Base-by-base conservation (phyloP, 2,888 invertebrate genomes). In the Bugula neritina region DNA sequence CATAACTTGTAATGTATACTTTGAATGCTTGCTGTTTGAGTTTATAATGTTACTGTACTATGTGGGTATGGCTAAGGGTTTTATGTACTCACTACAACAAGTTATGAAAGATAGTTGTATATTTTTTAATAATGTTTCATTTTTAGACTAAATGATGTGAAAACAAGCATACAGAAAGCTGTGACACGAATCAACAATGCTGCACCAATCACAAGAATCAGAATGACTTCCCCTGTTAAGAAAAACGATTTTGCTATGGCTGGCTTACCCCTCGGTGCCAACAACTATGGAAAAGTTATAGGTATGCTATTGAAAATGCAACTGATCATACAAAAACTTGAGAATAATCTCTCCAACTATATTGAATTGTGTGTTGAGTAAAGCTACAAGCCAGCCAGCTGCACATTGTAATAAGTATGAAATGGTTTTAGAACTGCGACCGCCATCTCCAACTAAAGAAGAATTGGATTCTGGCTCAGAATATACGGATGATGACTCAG, bases 381-480 rank as follows among this genome's bases (percentile, higher is more conserved):
- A n/a, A n/a, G n/a, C n/a, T n/a, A n/a, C n/a, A n/a, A n/a, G n/a
- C n/a, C n/a, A n/a, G n/a, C n/a, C n/a, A n/a, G n/a, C n/a, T n/a
- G n/a, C 25, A 23, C 57, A 23, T 23, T 21, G 25, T 57, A 13
- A 57, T 23, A 21, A 57, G 5, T 25, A 31, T 63, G 63, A n/a
- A n/a, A n/a, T n/a, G n/a, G n/a, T n/a, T n/a, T n/a, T n/a, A 63
- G 63, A 63, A n/a, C 10, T 63, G 31, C 27, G 63, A 31, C 63
- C 63, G 2, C 63, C 63, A 13, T 63, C 63, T 27, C 63, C 63
- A 29, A 31, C 31, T 5, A 63, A 31, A 29, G 63, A 63, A 5
- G 63, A 63, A 25, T 43, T 17, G 5, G 63, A 63, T 2, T 2
- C 21, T 21, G 63, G 31, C 10, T 63, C 63, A 3, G 63, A 63